Base-by-base conservation (phyloP, 1,140 invertebrate genomes). In the Formica selysi region DNA sequence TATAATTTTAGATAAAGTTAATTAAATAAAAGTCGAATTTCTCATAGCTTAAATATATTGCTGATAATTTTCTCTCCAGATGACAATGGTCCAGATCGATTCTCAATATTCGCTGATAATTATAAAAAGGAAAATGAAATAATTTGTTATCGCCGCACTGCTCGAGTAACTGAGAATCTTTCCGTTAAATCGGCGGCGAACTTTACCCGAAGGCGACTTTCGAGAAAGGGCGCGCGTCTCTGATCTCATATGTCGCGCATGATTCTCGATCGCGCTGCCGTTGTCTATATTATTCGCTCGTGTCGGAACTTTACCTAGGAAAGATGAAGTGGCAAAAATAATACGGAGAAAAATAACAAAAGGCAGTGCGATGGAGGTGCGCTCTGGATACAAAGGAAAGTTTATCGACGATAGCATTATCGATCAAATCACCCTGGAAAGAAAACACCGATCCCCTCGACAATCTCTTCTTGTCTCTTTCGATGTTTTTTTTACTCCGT, bases 301-400 rank as follows among this genome's bases (percentile, higher is more conserved):
- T 59, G 26, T 73, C 26, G 36, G 38, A 65, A 48, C 26, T 78
- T 83, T n/a, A 13, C n/a, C 48, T 51, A 65, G 29, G 61, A 85
- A 85, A 61, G 44, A 22, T 54, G 73, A 85, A 65, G 38, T 44
- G 76, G 10, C n/a, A 19, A 36, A 44, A 85, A 85, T 79, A 67
- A 83, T 51, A 62, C 67, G 73, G 80, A 51, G 74, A 78, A 68
- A 84, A 70, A 71, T 67, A 91, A 76, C 36, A 85, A 88, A 91
- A 87, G 86, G 80, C 81, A 88, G 85, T 81, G 86, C 36, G 19
- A 86, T 51, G 16, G 48, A 67, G 29, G 81, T 44, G 73, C 67
- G 74, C 81, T 86, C 16, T 57, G 57, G 64, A 64, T 79, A 57
- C 85, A 38, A 81, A 29, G 38, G 22, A 68, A 71, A 22, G 38